These are phyloP conservation scores for Tetragonula clypearis DNA, from an alignment of 1,140 invertebrate species.

Conservation along the genomic window DNA sequence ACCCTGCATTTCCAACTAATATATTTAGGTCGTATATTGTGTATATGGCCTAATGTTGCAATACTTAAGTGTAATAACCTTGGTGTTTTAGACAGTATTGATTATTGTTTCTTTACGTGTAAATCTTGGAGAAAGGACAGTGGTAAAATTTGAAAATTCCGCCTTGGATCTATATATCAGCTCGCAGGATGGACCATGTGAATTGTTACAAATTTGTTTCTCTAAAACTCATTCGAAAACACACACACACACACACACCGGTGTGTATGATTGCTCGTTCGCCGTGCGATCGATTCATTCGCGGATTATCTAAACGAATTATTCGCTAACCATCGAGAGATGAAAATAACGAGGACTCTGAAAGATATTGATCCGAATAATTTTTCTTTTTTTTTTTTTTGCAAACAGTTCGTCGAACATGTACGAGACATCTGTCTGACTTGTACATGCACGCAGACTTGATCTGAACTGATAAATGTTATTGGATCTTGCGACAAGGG, in stretches of 20 bases:
- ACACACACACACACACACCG: background rate
- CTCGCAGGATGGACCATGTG: slow-evolving; percentile 32
- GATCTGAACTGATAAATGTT: background rate
- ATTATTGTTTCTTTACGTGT: slow-evolving; percentile 75
- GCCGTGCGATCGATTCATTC: too few species aligned
- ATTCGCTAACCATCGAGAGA: background rate
- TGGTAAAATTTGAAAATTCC: slow-evolving; percentile 38
- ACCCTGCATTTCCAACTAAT: slow-evolving; percentile 69
- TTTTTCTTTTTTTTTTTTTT: background rate
- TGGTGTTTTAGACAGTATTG: slow-evolving; percentile 78
- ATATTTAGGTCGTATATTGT: slow-evolving; percentile 45
- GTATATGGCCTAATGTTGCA: slow-evolving; percentile 71
- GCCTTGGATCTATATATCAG: slow-evolving; percentile 17
- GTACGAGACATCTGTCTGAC: background rate
- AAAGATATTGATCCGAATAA: background rate
- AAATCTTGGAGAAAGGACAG: slow-evolving; percentile 52
- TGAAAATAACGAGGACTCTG: background rate
- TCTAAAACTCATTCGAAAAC: background rate
- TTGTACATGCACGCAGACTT: background rate
- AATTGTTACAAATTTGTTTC: slow-evolving; percentile 24
- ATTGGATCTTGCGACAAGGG: background rate
- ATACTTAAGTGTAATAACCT: slow-evolving; percentile 76
- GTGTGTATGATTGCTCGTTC: background rate
- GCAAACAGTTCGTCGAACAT: too few species aligned
- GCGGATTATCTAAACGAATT: too few species aligned